Conservation (phyloP, 53 echinoderm and acorn worm genomes). For the Astropecten irregularis region DNA sequence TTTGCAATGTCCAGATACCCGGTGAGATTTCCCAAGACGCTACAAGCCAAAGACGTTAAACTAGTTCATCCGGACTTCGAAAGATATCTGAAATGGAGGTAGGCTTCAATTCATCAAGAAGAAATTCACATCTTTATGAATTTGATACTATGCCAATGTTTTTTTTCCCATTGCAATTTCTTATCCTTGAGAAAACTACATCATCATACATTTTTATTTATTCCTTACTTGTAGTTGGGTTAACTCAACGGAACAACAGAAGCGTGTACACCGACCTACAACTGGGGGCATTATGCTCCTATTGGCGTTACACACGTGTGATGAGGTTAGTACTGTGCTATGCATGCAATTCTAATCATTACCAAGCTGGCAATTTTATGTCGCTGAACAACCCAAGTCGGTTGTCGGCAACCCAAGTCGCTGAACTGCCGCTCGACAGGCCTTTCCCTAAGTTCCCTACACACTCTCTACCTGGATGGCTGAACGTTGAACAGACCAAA, state of each 20-base stretch:
- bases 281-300: slow-evolving; percentile 92
- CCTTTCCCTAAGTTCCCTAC: too few relatives aligned
- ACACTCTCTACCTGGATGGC: too few relatives aligned
- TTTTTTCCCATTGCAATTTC: not conserved
- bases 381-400: too few relatives aligned
- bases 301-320: slow-evolving; percentile 89
- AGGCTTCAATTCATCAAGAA: not conserved
- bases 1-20: not conserved
- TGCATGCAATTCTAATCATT: too few relatives aligned
- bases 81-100: slow-evolving; percentile 93
- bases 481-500: too few relatives aligned
- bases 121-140: not conserved
- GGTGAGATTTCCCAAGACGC: slow-evolving; percentile 61
- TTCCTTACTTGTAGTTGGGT: slow-evolving; percentile 70
- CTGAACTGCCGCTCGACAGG: too few relatives aligned
- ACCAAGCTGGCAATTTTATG: too few relatives aligned
- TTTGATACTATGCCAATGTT: not conserved
- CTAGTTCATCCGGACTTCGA: slow-evolving; percentile 93
- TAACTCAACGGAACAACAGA: slow-evolving; percentile 73
- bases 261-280: slow-evolving; percentile 72
- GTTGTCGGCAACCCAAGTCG: too few relatives aligned
- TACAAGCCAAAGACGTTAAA: slow-evolving; percentile 77
- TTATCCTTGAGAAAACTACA: too few relatives aligned
- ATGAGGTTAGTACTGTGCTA: slow-evolving; percentile 65
- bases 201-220: not conserved